Base-by-base conservation (phyloP, 2,888 invertebrate species). In the Abrostola triplasia region DNA sequence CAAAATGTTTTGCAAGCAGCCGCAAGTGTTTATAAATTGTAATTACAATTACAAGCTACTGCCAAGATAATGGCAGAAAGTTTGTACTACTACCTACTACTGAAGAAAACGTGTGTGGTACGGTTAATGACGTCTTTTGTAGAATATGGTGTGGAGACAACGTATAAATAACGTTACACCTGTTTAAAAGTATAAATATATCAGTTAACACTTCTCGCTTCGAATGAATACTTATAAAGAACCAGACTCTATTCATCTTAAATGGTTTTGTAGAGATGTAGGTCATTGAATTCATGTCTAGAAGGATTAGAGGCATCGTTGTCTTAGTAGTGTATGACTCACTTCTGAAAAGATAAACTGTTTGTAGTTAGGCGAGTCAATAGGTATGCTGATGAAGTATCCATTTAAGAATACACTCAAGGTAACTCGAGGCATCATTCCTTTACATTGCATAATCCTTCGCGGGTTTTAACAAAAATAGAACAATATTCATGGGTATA, bases 11-110 rank as follows among this genome's bases (percentile, higher is more conserved):
- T 59, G 42, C 71, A 73, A 66, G 71, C 52, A 57, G 50, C n/a
- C n/a, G n/a, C 58, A 41, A 53, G 61, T 70, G 61, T 75, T 72
- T 65, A 69, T 74, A 75, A 75, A 65, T 72, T 70, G 37, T 70
- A 75, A 73, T 73, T 75, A 75, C 65, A 65, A 70, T 75, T 65
- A 65, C 65, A 60, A 70, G 64, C 44, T 49, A 64, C 54, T 74
- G 71, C 65, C 72, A 70, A 72, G 48, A 55, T 59, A 59, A 53
- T 49, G 56, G 63, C 68, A 67, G 71, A 74, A 74, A 68, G 66
- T 75, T 53, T 52, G 59, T 59, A 51, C 12, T 0, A 13, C 13
- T 44, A 13, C 24, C 12, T 35, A 44, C 54, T 70, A 49, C 48
- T 55, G 12, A 60, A 64, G 64, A 58, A 74, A 75, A 50, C 44